Evolutionary conservation across 2,888 invertebrate genomes (phyloP).

Genomic region (Tuberolachnus salignus): DNA sequence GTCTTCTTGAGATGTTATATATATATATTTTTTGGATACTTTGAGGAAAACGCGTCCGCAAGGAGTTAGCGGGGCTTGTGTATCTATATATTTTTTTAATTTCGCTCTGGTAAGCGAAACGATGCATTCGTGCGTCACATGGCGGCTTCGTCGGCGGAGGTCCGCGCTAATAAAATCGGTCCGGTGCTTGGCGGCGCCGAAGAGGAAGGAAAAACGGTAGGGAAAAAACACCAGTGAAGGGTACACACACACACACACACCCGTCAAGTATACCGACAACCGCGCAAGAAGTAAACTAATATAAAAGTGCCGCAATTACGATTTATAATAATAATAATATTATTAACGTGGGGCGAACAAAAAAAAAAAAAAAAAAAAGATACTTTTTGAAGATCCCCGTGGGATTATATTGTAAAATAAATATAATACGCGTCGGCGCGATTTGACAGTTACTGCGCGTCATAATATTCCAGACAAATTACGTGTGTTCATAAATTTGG

Average conservation of each 20-base stretch:
- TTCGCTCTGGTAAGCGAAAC: constrained; percentile 27
- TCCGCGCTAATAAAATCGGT: constrained; percentile 29
- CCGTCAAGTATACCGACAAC: background rate
- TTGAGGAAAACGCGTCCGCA: constrained; percentile 27
- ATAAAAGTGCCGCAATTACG: constrained; percentile 44
- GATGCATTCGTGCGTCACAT: constrained; percentile 38
- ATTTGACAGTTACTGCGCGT: no score
- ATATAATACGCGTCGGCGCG: no score
- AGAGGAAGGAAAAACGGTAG: background rate
- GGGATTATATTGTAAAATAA: background rate
- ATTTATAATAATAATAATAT: constrained; percentile 45
- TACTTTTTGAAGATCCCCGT: constrained; percentile 16
- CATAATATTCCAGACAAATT: no score
- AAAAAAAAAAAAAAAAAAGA: no score
- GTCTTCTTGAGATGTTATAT: background rate
- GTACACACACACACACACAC: background rate
- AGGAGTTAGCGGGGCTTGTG: background rate
- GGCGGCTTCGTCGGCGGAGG: constrained; percentile 2
- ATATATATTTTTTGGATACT: constrained; percentile 12
- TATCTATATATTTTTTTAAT: constrained; percentile 28
- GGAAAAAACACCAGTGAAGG: constrained; percentile 20
- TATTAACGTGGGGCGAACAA: background rate
- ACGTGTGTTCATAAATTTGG: background rate
- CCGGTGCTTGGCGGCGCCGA: background rate
- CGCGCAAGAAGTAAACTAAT: constrained; percentile 20